A percentile compares a stretch with the other conserved stretches of the same genome.
Evolutionary conservation across 1,140 invertebrate genomes (phyloP).

Genomic region (Trachymyrmex septentrionalis): DNA sequence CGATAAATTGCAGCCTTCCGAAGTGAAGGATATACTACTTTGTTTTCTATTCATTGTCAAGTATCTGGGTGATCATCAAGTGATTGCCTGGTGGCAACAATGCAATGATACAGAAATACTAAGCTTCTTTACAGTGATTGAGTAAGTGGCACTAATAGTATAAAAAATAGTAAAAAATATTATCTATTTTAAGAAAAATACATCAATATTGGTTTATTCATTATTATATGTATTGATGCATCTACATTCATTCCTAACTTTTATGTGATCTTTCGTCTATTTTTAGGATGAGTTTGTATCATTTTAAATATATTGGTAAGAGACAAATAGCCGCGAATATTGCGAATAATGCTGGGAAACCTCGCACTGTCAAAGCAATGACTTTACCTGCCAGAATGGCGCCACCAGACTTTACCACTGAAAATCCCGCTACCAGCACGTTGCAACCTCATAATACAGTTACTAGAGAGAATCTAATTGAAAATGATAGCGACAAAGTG

Average conservation of each 20-base stretch:
- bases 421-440: constrained; percentile 86
- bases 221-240: not conserved
- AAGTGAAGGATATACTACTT: constrained; percentile 95
- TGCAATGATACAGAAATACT: constrained; percentile 92
- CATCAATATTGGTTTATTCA: too few relatives aligned
- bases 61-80: constrained; percentile 94
- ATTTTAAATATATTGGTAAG: constrained; percentile 95
- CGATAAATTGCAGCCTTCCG: constrained; percentile 91
- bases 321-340: constrained; percentile 89
- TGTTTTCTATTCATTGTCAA: constrained; percentile 97
- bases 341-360: constrained; percentile 86
- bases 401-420: constrained; percentile 88
- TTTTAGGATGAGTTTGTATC: constrained; percentile 92
- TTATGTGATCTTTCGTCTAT: constrained; percentile 43
- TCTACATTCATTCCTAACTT: not conserved
- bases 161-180: not conserved
- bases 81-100: constrained; percentile 97
- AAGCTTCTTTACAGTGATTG: constrained; percentile 93
- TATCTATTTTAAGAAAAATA: too few relatives aligned
- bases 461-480: constrained; percentile 87
- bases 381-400: constrained; percentile 93
- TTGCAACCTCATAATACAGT: constrained; percentile 86
- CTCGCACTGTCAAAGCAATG: constrained; percentile 88
- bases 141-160: constrained; percentile 88
- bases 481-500: constrained; percentile 88